These are phyloP conservation scores for Carassius carassius DNA, from an alignment of 2,113 vertebrate species.

Conservation along the genomic window DNA sequence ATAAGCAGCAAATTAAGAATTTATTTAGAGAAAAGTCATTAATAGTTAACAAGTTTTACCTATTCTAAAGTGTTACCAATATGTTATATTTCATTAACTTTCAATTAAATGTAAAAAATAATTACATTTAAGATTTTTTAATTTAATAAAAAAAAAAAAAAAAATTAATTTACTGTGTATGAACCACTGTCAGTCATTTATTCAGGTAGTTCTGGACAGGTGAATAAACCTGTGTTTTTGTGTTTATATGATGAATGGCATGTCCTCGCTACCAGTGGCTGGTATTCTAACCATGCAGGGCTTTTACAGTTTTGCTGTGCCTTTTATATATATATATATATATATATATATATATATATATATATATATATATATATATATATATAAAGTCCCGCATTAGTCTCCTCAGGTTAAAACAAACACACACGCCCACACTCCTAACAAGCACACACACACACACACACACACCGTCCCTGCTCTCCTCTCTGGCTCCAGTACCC, in stretches of 20 bases:
- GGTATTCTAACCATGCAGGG: slow-evolving; percentile 76
- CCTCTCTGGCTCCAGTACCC: slow-evolving; percentile 75
- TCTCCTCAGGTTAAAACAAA: slow-evolving; percentile 81
- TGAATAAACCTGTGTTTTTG: slow-evolving; percentile 43
- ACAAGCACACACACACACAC: slow-evolving; percentile 35
- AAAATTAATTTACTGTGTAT: too few relatives aligned
- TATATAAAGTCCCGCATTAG: slow-evolving; percentile 68
- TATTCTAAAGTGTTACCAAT: too few relatives aligned
- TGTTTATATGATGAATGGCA: slow-evolving; percentile 66
- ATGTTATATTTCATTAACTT: too few relatives aligned
- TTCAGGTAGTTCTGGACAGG: slow-evolving; percentile 33
- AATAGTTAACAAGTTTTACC: too few relatives aligned
- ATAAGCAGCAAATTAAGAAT: too few relatives aligned
- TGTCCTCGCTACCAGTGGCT: slow-evolving; percentile 49
- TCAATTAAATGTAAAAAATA: too few relatives aligned
- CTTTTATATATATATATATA: background rate
- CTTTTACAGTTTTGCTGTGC: slow-evolving; percentile 66
- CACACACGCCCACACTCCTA: slow-evolving; percentile 57
- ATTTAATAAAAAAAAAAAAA: too few relatives aligned
- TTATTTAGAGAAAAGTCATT: too few relatives aligned
- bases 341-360: too few relatives aligned
- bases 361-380: too few relatives aligned
- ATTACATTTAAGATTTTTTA: too few relatives aligned
- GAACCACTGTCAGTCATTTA: background rate
- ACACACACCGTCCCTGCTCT: slow-evolving; percentile 50